These are phyloP conservation scores for Ondatra zibethicus DNA, from an alignment of 2,113 vertebrate genomes.

Conservation along the genomic window DNA sequence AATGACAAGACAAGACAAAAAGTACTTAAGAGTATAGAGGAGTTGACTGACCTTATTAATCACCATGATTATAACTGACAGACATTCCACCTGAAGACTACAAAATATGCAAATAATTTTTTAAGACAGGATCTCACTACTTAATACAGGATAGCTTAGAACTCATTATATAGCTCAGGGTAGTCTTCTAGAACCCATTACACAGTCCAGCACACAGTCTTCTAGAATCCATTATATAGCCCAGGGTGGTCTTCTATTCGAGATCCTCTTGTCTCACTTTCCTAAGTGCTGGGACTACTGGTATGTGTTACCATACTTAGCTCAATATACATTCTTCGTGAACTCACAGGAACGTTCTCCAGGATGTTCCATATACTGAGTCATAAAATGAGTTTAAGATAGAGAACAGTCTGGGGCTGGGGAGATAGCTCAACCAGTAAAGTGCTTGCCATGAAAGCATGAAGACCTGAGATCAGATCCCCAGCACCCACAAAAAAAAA, in stretches of 20 bases:
- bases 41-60: constrained; percentile 11
- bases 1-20: background rate
- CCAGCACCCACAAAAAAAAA: background rate
- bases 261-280: background rate
- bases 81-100: background rate
- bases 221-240: background rate
- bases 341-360: background rate
- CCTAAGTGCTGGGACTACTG: background rate
- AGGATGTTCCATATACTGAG: background rate
- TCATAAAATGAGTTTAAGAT: background rate
- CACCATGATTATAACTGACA: constrained; percentile 25
- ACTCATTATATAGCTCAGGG: background rate
- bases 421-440: background rate
- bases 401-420: background rate
- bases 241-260: background rate
- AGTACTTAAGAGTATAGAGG: background rate
- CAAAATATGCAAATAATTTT: background rate
- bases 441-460: background rate
- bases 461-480: background rate
- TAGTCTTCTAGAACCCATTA: background rate
- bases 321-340: background rate
- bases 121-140: background rate
- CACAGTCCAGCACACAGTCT: too few species aligned
- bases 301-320: background rate
- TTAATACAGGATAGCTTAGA: background rate